phyloP scores from a whole-genome alignment of 2,888 invertebrate species.

The Ichneumoninae sp. region DNA sequence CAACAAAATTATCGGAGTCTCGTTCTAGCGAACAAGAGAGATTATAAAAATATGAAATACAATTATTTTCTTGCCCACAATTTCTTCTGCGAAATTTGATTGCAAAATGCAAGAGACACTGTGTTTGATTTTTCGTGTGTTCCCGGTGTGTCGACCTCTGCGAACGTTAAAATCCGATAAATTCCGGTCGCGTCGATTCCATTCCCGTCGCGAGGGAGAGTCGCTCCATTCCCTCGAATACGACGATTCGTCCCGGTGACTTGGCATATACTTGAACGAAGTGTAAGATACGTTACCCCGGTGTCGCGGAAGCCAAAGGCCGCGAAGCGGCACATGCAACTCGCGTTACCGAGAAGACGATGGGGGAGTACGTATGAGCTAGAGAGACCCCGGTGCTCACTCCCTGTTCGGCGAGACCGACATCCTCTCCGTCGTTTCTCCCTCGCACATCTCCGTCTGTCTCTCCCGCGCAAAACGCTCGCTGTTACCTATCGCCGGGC shows the following conservation, averaged over 20 bases:
- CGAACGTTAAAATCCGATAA: background rate
- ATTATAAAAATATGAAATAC: too few species aligned
- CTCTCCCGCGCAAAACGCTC: slow-evolving; percentile 42
- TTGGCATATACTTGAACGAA: slow-evolving; percentile 22
- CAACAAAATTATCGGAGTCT: too few species aligned
- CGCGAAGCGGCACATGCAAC: slow-evolving; percentile 25
- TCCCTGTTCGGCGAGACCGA: slow-evolving; percentile 23
- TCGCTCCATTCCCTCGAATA: slow-evolving; percentile 9
- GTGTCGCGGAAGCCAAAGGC: slow-evolving; percentile 48
- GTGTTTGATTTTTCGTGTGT: background rate
- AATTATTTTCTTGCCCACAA: background rate
- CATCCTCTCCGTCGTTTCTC: slow-evolving; percentile 23
- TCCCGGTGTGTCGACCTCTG: background rate
- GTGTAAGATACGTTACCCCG: slow-evolving; percentile 32
- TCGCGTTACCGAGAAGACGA: slow-evolving; percentile 37
- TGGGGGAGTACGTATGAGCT: slow-evolving; percentile 41
- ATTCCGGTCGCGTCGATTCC: slow-evolving; percentile 3
- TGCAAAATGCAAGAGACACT: background rate
- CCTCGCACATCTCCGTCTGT: slow-evolving; percentile 5
- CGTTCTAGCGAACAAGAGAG: too few species aligned
- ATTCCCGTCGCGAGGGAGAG: background rate
- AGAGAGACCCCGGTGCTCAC: slow-evolving; percentile 20
- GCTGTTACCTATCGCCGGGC: slow-evolving; percentile 37
- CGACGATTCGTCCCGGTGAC: slow-evolving; percentile 27
- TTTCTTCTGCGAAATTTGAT: background rate